phyloP scores from a whole-genome alignment of 1,140 invertebrate genomes.

The Octopus bimaculoides region DNA sequence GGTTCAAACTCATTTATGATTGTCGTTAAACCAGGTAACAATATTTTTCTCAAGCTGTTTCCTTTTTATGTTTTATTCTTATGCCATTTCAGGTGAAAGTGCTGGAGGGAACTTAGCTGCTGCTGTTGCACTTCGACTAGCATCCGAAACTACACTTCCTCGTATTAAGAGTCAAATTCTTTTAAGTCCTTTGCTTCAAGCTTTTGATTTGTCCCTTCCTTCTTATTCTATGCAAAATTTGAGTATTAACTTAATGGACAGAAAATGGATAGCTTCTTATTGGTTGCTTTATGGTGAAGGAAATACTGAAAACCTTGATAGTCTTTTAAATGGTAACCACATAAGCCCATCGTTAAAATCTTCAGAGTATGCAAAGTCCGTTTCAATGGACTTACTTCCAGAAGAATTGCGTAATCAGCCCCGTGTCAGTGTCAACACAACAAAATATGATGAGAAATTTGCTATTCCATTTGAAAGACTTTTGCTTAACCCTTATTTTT shows the following conservation, averaged over 20 bases:
- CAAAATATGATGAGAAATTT: slow-evolving; percentile 32
- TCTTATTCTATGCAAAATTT: slow-evolving; percentile 36
- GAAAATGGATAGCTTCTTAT: slow-evolving; percentile 34
- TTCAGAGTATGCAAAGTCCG: slow-evolving; percentile 33
- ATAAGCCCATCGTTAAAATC: slow-evolving; percentile 33
- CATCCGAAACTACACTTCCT: slow-evolving; percentile 23
- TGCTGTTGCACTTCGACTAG: slow-evolving; percentile 36
- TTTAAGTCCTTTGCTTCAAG: slow-evolving; percentile 43
- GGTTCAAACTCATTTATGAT: no score
- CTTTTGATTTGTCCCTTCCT: slow-evolving; percentile 39
- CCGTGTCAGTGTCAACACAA: slow-evolving; percentile 21
- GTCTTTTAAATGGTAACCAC: slow-evolving; percentile 37
- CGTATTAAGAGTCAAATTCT: slow-evolving; percentile 34
- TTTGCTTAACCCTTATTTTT: slow-evolving; percentile 37
- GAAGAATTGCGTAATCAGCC: slow-evolving; percentile 24
- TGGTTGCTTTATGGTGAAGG: slow-evolving; percentile 33
- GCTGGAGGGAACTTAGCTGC: slow-evolving; percentile 45
- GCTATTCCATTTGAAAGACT: slow-evolving; percentile 29
- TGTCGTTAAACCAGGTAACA: no score
- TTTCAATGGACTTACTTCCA: slow-evolving; percentile 27
- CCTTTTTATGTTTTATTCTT: no score
- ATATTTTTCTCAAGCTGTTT: no score
- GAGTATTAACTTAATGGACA: slow-evolving; percentile 37
- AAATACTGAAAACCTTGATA: slow-evolving; percentile 31
- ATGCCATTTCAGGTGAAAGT: slow-evolving; percentile 37